Evolutionary conservation across 2,113 vertebrate genomes (phyloP).

Genomic region (Cynocephalus volans): DNA sequence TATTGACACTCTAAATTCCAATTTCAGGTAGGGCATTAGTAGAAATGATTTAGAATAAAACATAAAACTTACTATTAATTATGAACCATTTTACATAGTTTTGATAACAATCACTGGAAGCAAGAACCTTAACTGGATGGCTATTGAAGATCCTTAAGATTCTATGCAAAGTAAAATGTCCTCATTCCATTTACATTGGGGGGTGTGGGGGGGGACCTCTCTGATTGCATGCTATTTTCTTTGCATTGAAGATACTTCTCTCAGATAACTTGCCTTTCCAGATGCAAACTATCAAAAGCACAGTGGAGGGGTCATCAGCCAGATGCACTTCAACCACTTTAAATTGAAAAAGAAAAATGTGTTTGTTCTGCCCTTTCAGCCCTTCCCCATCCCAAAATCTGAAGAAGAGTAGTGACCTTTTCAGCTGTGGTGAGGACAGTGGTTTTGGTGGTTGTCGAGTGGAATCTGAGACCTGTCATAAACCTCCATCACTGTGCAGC

Average conservation of each 20-base stretch:
- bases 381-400: not conserved
- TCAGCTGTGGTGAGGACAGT: conserved; percentile 60
- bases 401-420: conserved; percentile 67
- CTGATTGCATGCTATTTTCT: not conserved
- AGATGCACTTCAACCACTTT: not conserved
- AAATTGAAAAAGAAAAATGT: not conserved
- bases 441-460: conserved; percentile 6
- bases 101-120: not conserved
- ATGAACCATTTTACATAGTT: not conserved
- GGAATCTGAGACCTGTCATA: conserved; percentile 60
- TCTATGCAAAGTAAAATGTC: not conserved
- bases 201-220: not conserved
- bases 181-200: not conserved
- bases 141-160: not conserved
- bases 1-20: not conserved
- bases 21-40: not conserved
- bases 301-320: not conserved
- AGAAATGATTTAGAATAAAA: not conserved
- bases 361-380: not conserved
- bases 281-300: not conserved
- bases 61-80: not conserved
- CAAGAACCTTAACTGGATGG: not conserved
- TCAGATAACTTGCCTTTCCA: not conserved
- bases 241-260: not conserved
- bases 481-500: conserved; percentile 63